Evolutionary conservation across 2,113 vertebrate species (phyloP), one percentile per base, ranked within the genome.

Genomic region (Microcebus ravelobensis): DNA sequence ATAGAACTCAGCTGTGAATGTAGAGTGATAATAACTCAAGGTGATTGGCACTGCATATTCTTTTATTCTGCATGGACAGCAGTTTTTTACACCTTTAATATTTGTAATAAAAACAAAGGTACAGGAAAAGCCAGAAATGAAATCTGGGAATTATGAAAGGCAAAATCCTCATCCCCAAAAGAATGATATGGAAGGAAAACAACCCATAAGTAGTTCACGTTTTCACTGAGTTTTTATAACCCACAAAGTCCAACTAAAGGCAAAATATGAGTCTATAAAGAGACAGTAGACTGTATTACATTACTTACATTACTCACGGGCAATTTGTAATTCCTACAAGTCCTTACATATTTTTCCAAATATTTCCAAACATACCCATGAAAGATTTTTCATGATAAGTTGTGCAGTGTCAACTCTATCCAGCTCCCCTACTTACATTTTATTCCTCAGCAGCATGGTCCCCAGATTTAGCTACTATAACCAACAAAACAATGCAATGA

Each of bases 111-210:
- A 84, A 93, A 42, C 25, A 82, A 59, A 93, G 39, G 14, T 88
- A n/a, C 3, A 36, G 18, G 31, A 83, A 86, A 92, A 92, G 4
- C 39, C 79, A 83, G 73, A 25, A 48, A 61, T 77, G 63, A 90
- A 93, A 86, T 79, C 82, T 29, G 31, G 90, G 45, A 68, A 71
- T 36, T 91, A 82, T 74, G 11, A 93, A 95, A 97, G 48, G 17
- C 83, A n/a, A 10, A 90, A 42, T 87, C 55, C 29, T 94, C 20
- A 74, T 91, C 10, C 39, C 73, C 25, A 85, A 17, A 74, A 96
- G 50, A 65, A 39, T 25, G 61, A 63, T 4, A 34, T 8, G 36
- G 12, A 79, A 9, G 65, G 18, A 94, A 95, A 88, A 63, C 57
- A 87, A 83, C 76, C 9, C 34, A 45, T 52, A 77, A 82, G 23